These are phyloP conservation scores for Cyanoderma ruficeps DNA, from an alignment of 2,113 vertebrate genomes.

Conservation along the genomic window DNA sequence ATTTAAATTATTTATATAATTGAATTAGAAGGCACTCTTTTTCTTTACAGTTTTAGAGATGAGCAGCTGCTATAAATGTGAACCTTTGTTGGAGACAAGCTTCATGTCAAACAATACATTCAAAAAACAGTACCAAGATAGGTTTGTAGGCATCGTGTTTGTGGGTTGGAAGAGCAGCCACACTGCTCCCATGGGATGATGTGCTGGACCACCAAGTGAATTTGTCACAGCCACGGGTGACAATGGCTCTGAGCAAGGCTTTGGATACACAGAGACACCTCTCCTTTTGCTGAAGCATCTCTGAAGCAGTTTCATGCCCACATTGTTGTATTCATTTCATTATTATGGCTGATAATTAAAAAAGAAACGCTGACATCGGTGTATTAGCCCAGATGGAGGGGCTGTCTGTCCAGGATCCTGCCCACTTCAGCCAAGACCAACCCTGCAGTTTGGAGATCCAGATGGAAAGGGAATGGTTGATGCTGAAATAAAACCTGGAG, in stretches of 20 bases:
- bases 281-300: not conserved
- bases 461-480: not conserved
- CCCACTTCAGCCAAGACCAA: not conserved
- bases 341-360: not conserved
- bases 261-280: not conserved
- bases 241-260: not conserved
- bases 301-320: not conserved
- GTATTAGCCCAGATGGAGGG: not conserved
- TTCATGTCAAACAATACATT: not conserved
- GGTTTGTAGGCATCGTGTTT: not conserved
- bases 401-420: not conserved
- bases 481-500: not conserved
- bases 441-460: not conserved
- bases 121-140: not conserved
- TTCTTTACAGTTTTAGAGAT: constrained; percentile 22
- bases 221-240: not conserved
- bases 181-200: fast-evolving
- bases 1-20: constrained; percentile 41
- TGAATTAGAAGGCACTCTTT: constrained; percentile 24
- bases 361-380: not conserved
- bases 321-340: not conserved
- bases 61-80: not conserved
- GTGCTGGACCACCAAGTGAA: not conserved
- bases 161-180: not conserved
- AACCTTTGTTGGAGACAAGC: not conserved